phyloP scores from a whole-genome alignment of 2,113 vertebrate genomes.

The Charina bottae region DNA sequence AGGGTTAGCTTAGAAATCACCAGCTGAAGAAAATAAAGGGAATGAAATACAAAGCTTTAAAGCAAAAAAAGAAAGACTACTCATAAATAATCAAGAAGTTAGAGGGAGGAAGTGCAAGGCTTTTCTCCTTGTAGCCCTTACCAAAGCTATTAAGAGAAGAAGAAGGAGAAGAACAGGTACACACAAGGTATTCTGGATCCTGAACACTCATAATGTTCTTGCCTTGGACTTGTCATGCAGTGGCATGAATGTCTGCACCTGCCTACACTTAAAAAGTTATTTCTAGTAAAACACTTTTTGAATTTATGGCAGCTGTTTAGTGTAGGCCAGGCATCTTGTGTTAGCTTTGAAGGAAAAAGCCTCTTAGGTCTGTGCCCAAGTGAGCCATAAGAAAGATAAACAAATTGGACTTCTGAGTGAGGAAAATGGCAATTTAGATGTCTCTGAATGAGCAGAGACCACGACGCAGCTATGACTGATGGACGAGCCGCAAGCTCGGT shows the following conservation, averaged over 20 bases:
- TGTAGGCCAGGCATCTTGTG: neutral
- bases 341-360: neutral
- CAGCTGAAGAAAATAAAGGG: too few relatives aligned
- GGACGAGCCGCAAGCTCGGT: too few relatives aligned
- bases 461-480: too few relatives aligned
- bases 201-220: neutral
- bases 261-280: constrained; percentile 17
- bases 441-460: too few relatives aligned
- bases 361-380: constrained; percentile 1
- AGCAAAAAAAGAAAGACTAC: too few relatives aligned
- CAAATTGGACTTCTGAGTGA: too few relatives aligned
- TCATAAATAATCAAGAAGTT: too few relatives aligned
- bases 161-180: neutral
- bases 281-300: neutral
- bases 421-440: too few relatives aligned
- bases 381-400: constrained; percentile 9
- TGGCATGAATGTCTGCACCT: neutral
- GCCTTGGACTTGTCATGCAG: constrained; percentile 17
- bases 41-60: too few relatives aligned
- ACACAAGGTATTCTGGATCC: constrained; percentile 3
- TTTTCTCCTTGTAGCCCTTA: neutral
- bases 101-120: too few relatives aligned
- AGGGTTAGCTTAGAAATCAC: too few relatives aligned
- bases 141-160: neutral
- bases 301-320: constrained; percentile 14